Evolutionary conservation across 2,888 invertebrate species (phyloP).

Genomic region (Euzetes globulus): DNA sequence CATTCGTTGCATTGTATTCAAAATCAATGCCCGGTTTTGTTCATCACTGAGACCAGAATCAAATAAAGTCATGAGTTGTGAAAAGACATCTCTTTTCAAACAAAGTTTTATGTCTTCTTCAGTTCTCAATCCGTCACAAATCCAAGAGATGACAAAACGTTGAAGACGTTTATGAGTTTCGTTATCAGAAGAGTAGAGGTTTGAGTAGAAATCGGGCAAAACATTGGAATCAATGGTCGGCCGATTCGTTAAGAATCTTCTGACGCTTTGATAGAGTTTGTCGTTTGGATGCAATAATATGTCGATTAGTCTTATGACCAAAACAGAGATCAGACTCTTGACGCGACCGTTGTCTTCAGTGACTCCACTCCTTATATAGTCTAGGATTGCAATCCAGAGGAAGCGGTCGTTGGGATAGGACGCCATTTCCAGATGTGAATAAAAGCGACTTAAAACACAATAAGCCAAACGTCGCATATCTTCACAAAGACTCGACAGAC

Average conservation of each 20-base stretch:
- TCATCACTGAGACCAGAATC: constrained; percentile 18
- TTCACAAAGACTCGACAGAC: constrained; percentile 22
- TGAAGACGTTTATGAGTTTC: constrained; percentile 14
- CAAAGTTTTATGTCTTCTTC: constrained; percentile 24
- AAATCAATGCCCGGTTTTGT: neutral
- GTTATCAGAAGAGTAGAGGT: constrained; percentile 4
- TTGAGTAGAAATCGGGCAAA: constrained; percentile 23
- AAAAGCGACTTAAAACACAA: constrained; percentile 1
- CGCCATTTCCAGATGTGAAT: constrained; percentile 24
- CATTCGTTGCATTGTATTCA: neutral
- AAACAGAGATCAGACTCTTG: constrained; percentile 18
- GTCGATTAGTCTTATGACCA: constrained; percentile 25
- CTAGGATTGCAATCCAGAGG: constrained; percentile 32
- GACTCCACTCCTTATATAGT: constrained; percentile 32
- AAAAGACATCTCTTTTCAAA: neutral
- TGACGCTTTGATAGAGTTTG: constrained; percentile 14
- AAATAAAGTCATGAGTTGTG: constrained; percentile 19
- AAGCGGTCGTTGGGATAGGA: constrained; percentile 26
- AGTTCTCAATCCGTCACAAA: constrained; percentile 23
- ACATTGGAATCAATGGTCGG: constrained; percentile 15
- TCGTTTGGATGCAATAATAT: constrained; percentile 24
- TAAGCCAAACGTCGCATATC: constrained; percentile 31
- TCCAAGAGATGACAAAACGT: constrained; percentile 30
- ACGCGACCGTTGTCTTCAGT: constrained; percentile 19
- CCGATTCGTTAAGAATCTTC: neutral